Evolutionary conservation across 64 coral and sea anemone genomes (phyloP), one percentile per base, ranked within the genome.

Genomic region (Orbicella faveolata): DNA sequence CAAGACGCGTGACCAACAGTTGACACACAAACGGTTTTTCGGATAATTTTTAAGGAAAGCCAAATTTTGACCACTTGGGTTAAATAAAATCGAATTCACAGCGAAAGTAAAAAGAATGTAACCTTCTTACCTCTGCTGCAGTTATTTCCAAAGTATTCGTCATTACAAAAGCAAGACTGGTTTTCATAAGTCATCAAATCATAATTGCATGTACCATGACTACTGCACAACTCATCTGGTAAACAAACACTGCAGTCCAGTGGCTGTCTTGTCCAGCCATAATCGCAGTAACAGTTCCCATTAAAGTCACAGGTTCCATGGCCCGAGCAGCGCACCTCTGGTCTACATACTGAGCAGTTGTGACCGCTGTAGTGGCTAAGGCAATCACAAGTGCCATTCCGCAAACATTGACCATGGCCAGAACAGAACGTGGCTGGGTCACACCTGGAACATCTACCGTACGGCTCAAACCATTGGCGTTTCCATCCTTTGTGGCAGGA

Each of bases 401-500:
- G 88, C 18, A 94, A 83, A 21, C 92, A 94, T 21, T 86, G 79
- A 5, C 92, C 92, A 26, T 90, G 87, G 15, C 55, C 68, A 39
- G 92, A 94, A 87, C 92, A 94, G 44, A 94, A 75, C 1, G 66
- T 17, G 20, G 2, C 73, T 19, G 92, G 74, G 13, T 93, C 92
- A 34, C 92, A 93, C 30, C 51, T 84, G 34, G 92, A 93, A 41
- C 92, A 93, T 81, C 92, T 84, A 13, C 92, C 92, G 19, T 93
- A 93, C 14, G 92, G 87, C 54, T 93, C 92, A 77, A 93, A 93
- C 92, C 87, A 84, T 59, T 93, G 92, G n/a, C 92, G 87, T 13
- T 74, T 78, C 91, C 91, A 93, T 44, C 91, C 91, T 33, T 61
- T 53, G 13, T 88, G 15, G 30, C 91, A 93, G 12, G 72, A 66